These are phyloP conservation scores for Oryzias curvinotus DNA, from an alignment of 2,113 vertebrate genomes.

Conservation along the genomic window DNA sequence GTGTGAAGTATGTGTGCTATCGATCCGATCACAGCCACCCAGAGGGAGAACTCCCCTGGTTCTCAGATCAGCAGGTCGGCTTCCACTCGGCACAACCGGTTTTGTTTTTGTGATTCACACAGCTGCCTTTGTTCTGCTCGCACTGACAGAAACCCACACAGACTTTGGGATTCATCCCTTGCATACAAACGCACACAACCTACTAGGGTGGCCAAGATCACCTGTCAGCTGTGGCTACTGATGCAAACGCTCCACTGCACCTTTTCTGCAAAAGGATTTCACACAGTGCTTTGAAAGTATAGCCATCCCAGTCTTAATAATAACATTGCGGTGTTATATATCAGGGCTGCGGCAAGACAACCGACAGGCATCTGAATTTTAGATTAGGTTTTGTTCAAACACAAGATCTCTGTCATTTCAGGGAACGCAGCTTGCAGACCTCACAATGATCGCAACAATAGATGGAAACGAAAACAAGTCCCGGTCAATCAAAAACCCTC, in stretches of 20 bases:
- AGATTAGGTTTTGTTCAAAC: no score
- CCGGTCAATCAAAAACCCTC: no score
- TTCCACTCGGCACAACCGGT: slow-evolving; percentile 16
- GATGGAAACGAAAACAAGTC: no score
- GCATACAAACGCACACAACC: slow-evolving; percentile 57
- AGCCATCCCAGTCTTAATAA: no score
- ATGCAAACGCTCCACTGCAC: slow-evolving; percentile 11
- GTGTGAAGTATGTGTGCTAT: slow-evolving; percentile 41
- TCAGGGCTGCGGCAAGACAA: no score
- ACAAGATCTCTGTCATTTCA: no score
- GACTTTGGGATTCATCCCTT: slow-evolving; percentile 41
- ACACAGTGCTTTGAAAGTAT: not conserved
- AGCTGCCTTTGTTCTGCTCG: slow-evolving; percentile 34
- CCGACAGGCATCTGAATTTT: no score
- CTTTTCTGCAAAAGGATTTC: slow-evolving; percentile 5
- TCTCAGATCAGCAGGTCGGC: slow-evolving; percentile 43
- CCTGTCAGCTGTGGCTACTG: slow-evolving; percentile 50
- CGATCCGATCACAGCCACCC: slow-evolving; percentile 42
- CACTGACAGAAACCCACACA: slow-evolving; percentile 48
- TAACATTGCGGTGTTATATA: no score
- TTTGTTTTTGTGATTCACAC: slow-evolving; percentile 55
- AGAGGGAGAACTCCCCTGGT: slow-evolving; percentile 40
- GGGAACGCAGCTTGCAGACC: no score
- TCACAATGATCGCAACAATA: no score
- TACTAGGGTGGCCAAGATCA: slow-evolving; percentile 37